Evolutionary conservation across 2,113 vertebrate species (phyloP).

Genomic region (Chaetodon trifascialis): DNA sequence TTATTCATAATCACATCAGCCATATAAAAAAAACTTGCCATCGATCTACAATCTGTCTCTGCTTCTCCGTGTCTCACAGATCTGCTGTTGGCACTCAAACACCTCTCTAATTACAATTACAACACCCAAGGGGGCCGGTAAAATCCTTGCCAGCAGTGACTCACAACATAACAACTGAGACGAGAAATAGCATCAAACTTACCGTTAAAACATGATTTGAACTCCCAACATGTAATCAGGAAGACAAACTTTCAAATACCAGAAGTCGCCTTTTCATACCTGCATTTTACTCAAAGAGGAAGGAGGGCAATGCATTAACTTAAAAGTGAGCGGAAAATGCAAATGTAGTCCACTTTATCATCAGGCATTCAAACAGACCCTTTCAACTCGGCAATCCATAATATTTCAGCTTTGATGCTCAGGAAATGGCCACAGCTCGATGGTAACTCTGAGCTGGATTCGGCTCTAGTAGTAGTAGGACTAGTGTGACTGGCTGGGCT

Average conservation of each 20-base stretch:
- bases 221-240: constrained; percentile 56
- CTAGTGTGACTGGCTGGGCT: constrained; percentile 65
- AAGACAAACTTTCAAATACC: constrained; percentile 64
- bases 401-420: constrained; percentile 74
- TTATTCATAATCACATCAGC: constrained; percentile 51
- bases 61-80: constrained; percentile 45
- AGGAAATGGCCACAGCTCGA: constrained; percentile 56
- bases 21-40: constrained; percentile 15
- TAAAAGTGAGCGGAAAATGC: constrained; percentile 73
- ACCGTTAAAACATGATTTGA: constrained; percentile 43
- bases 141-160: constrained; percentile 49
- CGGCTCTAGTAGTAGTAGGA: constrained; percentile 23
- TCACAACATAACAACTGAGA: constrained; percentile 41
- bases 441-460: constrained; percentile 51
- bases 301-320: constrained; percentile 62
- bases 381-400: constrained; percentile 75
- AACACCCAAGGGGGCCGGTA: constrained; percentile 53
- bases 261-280: constrained; percentile 59
- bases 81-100: constrained; percentile 56
- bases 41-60: constrained; percentile 41
- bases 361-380: constrained; percentile 62
- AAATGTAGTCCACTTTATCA: constrained; percentile 72
- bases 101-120: constrained; percentile 67
- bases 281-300: constrained; percentile 52
- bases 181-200: constrained; percentile 37